Percentiles rank a stretch among this genome's conserved stretches.
These are phyloP conservation scores for Clusia tigrina DNA, from an alignment of 2,888 invertebrate species.

Conservation along the genomic window DNA sequence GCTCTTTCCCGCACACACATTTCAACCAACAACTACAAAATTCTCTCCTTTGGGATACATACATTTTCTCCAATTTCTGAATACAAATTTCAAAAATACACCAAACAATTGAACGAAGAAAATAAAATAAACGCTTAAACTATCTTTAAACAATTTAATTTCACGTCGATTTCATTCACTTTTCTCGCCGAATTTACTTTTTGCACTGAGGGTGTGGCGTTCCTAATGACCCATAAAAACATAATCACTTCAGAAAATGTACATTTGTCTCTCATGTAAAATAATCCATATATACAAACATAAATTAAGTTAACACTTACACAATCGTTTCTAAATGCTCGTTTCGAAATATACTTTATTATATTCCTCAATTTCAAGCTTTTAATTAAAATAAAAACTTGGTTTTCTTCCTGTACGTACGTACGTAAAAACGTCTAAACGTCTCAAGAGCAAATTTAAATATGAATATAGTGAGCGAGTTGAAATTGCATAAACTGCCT, in stretches of 20 bases:
- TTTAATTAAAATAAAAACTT: conserved; percentile 33
- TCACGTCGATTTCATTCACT: conserved; percentile 5
- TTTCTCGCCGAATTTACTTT: conserved; percentile 40
- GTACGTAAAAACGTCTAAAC: too few relatives aligned
- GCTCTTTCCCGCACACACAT: too few relatives aligned
- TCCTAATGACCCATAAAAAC: conserved; percentile 52
- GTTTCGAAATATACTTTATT: conserved; percentile 38
- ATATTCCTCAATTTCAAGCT: conserved; percentile 42
- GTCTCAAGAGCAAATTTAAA: too few relatives aligned
- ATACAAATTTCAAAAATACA: too few relatives aligned
- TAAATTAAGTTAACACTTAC: conserved; percentile 42
- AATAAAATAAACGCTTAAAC: too few relatives aligned
- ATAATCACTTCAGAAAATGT: conserved; percentile 35
- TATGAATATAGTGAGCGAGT: too few relatives aligned
- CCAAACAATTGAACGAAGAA: too few relatives aligned
- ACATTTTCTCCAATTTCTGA: too few relatives aligned
- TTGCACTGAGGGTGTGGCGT: conserved; percentile 57
- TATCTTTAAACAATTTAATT: not conserved
- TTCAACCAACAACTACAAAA: too few relatives aligned
- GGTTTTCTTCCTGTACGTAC: too few relatives aligned
- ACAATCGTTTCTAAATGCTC: conserved; percentile 37
- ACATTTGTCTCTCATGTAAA: conserved; percentile 22
- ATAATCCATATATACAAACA: conserved; percentile 23
- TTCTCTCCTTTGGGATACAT: too few relatives aligned
- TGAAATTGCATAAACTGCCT: too few relatives aligned